These are phyloP conservation scores for Pimpla rufipes DNA, from an alignment of 2,888 invertebrate species.

Conservation along the genomic window DNA sequence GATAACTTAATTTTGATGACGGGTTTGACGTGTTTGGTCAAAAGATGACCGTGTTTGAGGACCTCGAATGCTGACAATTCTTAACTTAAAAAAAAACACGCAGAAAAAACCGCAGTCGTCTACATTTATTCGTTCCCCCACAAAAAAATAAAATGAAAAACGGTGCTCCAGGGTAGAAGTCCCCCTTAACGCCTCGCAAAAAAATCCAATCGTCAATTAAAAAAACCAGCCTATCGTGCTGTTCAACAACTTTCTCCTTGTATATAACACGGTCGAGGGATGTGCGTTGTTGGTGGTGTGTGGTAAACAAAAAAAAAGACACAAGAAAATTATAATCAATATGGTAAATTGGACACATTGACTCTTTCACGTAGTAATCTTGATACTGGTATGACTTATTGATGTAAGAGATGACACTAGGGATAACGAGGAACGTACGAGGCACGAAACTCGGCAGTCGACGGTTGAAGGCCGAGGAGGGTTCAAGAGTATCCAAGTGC, in stretches of 20 bases:
- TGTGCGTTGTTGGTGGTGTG: slow-evolving; percentile 51
- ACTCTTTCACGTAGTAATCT: slow-evolving; percentile 69
- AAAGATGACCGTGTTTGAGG: too few species aligned
- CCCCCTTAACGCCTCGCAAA: too few species aligned
- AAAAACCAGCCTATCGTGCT: too few species aligned
- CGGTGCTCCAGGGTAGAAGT: too few species aligned
- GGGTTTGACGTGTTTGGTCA: too few species aligned
- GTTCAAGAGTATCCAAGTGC: slow-evolving; percentile 54
- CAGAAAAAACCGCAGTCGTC: too few species aligned
- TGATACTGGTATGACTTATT: slow-evolving; percentile 65
- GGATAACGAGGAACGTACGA: slow-evolving; percentile 50
- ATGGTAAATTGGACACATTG: slow-evolving; percentile 52
- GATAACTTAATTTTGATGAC: too few species aligned
- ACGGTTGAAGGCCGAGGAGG: slow-evolving; percentile 37
- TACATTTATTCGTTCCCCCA: too few species aligned
- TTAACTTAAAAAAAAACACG: too few species aligned
- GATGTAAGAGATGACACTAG: slow-evolving; percentile 62
- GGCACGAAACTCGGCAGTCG: slow-evolving; percentile 29
- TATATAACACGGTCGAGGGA: slow-evolving; percentile 3
- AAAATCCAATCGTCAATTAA: too few species aligned
- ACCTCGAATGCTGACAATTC: too few species aligned
- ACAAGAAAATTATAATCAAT: slow-evolving; percentile 38
- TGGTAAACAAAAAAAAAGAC: slow-evolving; percentile 47
- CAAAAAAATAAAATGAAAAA: too few species aligned
- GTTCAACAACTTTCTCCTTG: slow-evolving; percentile 15